These are phyloP conservation scores for Gambusia holbrooki DNA, from an alignment of 2,113 vertebrate species.

Conservation along the genomic window DNA sequence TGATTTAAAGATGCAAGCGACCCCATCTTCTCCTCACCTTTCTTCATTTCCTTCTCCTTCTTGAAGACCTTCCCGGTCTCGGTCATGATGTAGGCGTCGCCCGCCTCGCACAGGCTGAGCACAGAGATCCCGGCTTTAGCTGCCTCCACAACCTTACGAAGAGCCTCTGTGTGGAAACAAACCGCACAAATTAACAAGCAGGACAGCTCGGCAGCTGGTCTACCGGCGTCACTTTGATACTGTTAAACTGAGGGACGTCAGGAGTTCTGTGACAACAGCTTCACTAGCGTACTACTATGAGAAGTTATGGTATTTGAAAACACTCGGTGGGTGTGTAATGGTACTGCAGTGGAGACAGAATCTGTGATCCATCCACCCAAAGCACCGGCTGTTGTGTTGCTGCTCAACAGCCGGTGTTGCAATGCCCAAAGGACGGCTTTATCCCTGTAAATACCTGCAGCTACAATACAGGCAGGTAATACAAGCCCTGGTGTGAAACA, in stretches of 20 bases:
- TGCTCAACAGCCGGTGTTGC: background rate
- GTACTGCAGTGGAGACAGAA: too few relatives aligned
- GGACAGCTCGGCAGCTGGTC: background rate
- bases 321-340: background rate
- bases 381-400: background rate
- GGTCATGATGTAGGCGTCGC: slow-evolving; percentile 89
- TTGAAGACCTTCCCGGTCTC: slow-evolving; percentile 97
- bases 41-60: slow-evolving; percentile 97
- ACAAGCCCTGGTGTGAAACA: background rate
- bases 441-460: background rate
- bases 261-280: background rate
- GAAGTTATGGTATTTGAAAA: background rate
- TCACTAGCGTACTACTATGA: background rate
- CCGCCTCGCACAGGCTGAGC: slow-evolving; percentile 90
- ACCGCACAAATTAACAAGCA: background rate
- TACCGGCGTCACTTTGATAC: background rate
- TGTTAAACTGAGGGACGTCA: too few relatives aligned
- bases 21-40: slow-evolving; percentile 80
- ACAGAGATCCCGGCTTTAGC: slow-evolving; percentile 86
- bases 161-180: slow-evolving; percentile 79
- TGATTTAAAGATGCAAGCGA: background rate
- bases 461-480: background rate
- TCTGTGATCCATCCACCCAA: background rate
- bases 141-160: slow-evolving; percentile 86
- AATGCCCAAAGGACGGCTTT: background rate